phyloP scores from a whole-genome alignment of 2,113 vertebrate genomes.

The Phoenicopterus ruber region DNA sequence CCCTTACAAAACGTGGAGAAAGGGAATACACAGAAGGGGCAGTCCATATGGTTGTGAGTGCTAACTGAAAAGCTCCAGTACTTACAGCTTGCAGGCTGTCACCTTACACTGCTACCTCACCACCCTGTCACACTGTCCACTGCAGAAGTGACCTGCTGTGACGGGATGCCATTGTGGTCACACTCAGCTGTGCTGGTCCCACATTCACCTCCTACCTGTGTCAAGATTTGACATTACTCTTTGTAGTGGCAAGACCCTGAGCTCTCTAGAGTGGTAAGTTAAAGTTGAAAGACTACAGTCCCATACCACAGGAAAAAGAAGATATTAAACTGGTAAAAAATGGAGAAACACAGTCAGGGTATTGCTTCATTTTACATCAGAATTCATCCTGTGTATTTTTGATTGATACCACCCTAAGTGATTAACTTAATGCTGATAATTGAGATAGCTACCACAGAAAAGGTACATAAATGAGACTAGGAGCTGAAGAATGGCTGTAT shows the following conservation, averaged over 20 bases:
- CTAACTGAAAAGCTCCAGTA: background rate
- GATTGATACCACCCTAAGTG: background rate
- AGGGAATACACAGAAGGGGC: background rate
- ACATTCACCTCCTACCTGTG: background rate
- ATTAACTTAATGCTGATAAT: background rate
- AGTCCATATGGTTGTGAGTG: background rate
- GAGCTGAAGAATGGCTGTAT: background rate
- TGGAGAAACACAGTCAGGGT: background rate
- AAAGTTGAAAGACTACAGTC: background rate
- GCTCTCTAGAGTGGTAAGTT: background rate
- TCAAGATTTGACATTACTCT: background rate
- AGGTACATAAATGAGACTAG: background rate
- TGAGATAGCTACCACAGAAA: background rate
- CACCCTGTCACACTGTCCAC: no score
- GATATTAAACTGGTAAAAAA: background rate
- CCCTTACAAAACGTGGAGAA: background rate
- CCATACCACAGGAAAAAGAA: background rate
- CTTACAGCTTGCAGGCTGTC: background rate
- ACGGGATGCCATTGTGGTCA: background rate
- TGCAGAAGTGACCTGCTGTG: background rate
- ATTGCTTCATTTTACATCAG: background rate
- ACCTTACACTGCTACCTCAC: background rate
- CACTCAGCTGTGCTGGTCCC: background rate
- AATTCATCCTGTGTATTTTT: background rate
- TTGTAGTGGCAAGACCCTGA: background rate